Conservation (phyloP, 2,113 vertebrate genomes). For the Chlamydotis undulata region DNA sequence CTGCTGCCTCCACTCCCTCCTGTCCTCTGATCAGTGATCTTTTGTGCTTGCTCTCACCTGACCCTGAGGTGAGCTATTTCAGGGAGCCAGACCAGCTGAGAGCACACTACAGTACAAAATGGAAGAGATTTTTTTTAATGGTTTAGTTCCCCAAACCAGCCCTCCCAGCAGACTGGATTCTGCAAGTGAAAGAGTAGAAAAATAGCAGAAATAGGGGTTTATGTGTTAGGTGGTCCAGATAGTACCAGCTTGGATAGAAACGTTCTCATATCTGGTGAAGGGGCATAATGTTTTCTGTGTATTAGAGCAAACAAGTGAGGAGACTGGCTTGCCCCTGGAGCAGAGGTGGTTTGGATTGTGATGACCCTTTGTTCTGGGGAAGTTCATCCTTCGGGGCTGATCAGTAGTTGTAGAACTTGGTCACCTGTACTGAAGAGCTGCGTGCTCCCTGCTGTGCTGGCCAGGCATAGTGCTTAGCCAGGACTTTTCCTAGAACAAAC, state of each 20-base stretch:
- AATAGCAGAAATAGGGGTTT: not conserved
- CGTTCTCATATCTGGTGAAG: not conserved
- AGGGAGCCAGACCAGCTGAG: not conserved
- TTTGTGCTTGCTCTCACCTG: not conserved
- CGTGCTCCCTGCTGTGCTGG: not conserved
- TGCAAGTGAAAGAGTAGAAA: not conserved
- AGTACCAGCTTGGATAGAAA: not conserved
- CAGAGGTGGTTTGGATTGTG: not conserved
- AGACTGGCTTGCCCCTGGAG: not conserved
- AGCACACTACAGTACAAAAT: too few species aligned
- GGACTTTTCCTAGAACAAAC: not conserved
- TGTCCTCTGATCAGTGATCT: not conserved
- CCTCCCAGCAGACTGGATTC: not conserved
- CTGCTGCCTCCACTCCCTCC: not conserved
- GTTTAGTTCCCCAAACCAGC: not conserved
- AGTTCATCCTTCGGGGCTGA: not conserved
- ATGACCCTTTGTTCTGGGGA: not conserved
- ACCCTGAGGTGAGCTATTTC: not conserved
- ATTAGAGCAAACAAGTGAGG: not conserved
- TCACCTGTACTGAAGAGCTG: not conserved
- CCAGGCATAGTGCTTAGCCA: not conserved
- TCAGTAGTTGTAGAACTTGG: fast-evolving
- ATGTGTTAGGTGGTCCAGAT: not conserved
- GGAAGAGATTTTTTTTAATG: not conserved
- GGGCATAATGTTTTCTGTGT: not conserved